A percentile compares a stretch with the other conserved stretches of the same genome.
Evolutionary conservation across 1,140 invertebrate genomes (phyloP).

Genomic region (Drosophila nebulosa): DNA sequence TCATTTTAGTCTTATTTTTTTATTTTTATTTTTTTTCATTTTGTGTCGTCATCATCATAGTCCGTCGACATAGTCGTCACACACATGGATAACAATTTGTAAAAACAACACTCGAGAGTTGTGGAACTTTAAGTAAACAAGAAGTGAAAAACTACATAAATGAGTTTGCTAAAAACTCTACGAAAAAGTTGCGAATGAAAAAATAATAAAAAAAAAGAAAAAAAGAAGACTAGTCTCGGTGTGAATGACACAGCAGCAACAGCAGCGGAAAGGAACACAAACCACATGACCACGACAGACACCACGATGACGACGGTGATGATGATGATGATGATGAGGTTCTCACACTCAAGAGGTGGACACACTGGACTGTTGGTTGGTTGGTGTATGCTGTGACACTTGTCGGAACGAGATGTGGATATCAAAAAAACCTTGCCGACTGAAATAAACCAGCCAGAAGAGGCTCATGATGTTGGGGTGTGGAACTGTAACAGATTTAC

Average conservation of each 20-base stretch:
- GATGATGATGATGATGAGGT: slow-evolving; percentile 11
- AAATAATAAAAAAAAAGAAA: not conserved
- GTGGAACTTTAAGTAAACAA: slow-evolving; percentile 75
- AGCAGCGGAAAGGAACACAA: slow-evolving; percentile 21
- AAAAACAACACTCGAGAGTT: slow-evolving; percentile 75
- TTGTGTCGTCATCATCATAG: not conserved
- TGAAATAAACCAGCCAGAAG: slow-evolving; percentile 13
- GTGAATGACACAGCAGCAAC: slow-evolving; percentile 64
- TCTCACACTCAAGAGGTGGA: slow-evolving; percentile 64
- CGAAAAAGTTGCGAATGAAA: slow-evolving; percentile 50
- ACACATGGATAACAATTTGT: slow-evolving; percentile 69
- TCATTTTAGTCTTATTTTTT: slow-evolving; percentile 28
- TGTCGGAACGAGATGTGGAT: slow-evolving; percentile 54
- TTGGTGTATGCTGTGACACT: slow-evolving; percentile 71
- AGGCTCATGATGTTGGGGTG: slow-evolving; percentile 33
- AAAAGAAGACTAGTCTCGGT: slow-evolving; percentile 40
- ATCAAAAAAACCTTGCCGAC: slow-evolving; percentile 73
- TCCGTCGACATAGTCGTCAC: not conserved
- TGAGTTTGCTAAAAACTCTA: slow-evolving; percentile 75
- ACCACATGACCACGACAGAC: slow-evolving; percentile 44
- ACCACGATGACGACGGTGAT: slow-evolving; percentile 2
- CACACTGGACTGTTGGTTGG: slow-evolving; percentile 41
- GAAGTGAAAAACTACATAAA: slow-evolving; percentile 73
- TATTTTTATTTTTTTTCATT: not conserved
- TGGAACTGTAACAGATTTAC: slow-evolving; percentile 4